These are phyloP conservation scores for Pemphigus obesinymphae DNA, from an alignment of 1,140 invertebrate genomes.

Conservation along the genomic window DNA sequence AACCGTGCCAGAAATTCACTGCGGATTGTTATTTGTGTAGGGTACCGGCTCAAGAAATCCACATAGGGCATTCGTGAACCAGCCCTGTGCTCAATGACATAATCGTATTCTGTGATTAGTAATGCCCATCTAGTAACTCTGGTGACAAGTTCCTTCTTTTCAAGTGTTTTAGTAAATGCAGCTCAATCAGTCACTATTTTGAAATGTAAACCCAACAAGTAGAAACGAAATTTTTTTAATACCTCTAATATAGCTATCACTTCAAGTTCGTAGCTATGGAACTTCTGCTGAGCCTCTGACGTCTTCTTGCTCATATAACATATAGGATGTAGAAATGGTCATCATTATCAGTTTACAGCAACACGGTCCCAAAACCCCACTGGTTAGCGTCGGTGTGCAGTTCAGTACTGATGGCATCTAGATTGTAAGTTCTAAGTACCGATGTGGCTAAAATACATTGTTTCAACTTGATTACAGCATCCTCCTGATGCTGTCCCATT, in stretches of 20 bases:
- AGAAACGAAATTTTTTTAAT: conserved; percentile 18
- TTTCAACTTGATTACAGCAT: too few relatives aligned
- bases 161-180: background rate
- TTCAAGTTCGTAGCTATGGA: conserved; percentile 51
- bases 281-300: conserved; percentile 46
- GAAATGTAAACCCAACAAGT: too few relatives aligned
- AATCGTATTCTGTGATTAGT: too few relatives aligned
- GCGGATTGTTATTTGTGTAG: background rate
- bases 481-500: too few relatives aligned
- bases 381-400: conserved; percentile 39
- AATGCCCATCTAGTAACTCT: too few relatives aligned
- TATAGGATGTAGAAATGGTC: conserved; percentile 46
- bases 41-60: conserved; percentile 12
- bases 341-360: background rate
- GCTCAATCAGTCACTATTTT: conserved; percentile 6
- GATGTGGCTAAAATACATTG: conserved; percentile 46
- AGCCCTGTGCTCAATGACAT: too few relatives aligned
- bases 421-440: conserved; percentile 50
- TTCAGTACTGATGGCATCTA: conserved; percentile 47
- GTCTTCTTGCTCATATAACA: conserved; percentile 49
- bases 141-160: background rate
- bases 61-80: too few relatives aligned
- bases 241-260: conserved; percentile 49
- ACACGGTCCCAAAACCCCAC: background rate
- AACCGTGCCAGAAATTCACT: background rate